Evolutionary conservation across 2,888 invertebrate species (phyloP).

Genomic region (Toxonevra muliebris): DNA sequence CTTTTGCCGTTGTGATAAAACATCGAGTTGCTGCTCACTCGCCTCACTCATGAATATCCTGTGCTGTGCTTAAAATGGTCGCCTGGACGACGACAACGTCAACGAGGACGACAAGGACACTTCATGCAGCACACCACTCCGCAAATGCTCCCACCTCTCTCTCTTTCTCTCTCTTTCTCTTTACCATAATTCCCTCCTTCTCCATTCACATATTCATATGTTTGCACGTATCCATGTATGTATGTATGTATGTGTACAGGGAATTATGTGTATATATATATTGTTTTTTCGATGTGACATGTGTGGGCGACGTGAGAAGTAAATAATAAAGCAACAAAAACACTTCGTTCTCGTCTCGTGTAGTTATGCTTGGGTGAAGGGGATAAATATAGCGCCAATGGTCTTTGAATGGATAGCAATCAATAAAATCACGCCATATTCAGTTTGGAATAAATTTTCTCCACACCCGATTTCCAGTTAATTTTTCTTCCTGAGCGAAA

Average conservation of each 20-base stretch:
- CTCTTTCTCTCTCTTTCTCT: neutral
- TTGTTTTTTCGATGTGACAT: neutral
- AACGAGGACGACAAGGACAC: conserved; percentile 16
- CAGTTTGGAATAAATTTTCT: neutral
- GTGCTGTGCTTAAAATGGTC: conserved; percentile 60
- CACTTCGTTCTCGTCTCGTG: neutral
- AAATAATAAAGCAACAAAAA: no score
- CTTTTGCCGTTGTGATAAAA: neutral
- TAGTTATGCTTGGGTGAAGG: neutral
- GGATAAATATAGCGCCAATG: neutral
- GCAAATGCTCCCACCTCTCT: neutral
- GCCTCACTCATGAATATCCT: conserved; percentile 24
- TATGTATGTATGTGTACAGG: neutral
- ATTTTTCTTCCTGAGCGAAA: no score
- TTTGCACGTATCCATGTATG: neutral
- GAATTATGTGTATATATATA: neutral
- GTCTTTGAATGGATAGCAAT: conserved; percentile 1
- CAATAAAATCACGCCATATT: neutral
- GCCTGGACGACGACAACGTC: conserved; percentile 49
- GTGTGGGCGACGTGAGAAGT: neutral
- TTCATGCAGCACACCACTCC: neutral
- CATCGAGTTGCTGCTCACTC: neutral
- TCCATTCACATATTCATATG: neutral
- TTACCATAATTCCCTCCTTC: no score
- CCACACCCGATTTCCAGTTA: neutral